Percentiles rank a stretch among this genome's conserved stretches.
Evolutionary conservation across 1,140 invertebrate genomes (phyloP).

Genomic region (Lepidotrigona ventralis): DNA sequence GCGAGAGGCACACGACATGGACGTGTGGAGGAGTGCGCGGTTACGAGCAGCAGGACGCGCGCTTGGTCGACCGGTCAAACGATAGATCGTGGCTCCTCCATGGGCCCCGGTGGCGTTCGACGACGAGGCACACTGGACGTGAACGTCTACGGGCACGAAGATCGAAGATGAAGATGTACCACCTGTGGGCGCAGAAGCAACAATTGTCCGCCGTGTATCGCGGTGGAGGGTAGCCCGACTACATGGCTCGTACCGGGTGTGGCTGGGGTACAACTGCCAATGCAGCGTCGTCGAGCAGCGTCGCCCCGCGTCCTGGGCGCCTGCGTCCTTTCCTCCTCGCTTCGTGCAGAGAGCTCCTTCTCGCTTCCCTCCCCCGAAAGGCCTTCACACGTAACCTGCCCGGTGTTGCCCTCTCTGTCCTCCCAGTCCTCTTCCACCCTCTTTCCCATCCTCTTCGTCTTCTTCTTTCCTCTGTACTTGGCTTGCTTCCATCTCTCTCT

Average conservation of each 20-base stretch:
- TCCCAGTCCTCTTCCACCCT: background rate
- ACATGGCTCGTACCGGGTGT: constrained; percentile 80
- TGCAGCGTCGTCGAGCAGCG: constrained; percentile 69
- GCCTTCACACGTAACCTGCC: background rate
- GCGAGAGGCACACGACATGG: background rate
- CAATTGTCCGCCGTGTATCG: constrained; percentile 80
- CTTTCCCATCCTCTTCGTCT: background rate
- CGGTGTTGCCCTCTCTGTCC: constrained; percentile 16
- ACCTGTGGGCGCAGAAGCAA: constrained; percentile 81
- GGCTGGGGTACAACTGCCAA: constrained; percentile 79
- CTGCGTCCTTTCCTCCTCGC: constrained; percentile 65
- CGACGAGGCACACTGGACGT: constrained; percentile 23
- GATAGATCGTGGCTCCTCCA: constrained; percentile 11
- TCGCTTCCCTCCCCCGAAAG: constrained; percentile 2
- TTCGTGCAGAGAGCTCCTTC: constrained; percentile 27
- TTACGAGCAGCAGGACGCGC: constrained; percentile 1
- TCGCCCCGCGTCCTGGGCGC: constrained; percentile 68
- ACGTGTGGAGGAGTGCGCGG: background rate
- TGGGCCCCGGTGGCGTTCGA: constrained; percentile 16
- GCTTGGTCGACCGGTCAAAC: background rate
- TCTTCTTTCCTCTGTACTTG: background rate
- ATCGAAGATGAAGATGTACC: constrained; percentile 74
- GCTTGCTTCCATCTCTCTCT: background rate
- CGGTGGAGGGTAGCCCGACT: constrained; percentile 79
- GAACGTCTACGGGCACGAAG: constrained; percentile 46